Evolutionary conservation across 2,113 vertebrate genomes (phyloP), one percentile per base, ranked within the genome.

Genomic region (Ariopsis seemanni): DNA sequence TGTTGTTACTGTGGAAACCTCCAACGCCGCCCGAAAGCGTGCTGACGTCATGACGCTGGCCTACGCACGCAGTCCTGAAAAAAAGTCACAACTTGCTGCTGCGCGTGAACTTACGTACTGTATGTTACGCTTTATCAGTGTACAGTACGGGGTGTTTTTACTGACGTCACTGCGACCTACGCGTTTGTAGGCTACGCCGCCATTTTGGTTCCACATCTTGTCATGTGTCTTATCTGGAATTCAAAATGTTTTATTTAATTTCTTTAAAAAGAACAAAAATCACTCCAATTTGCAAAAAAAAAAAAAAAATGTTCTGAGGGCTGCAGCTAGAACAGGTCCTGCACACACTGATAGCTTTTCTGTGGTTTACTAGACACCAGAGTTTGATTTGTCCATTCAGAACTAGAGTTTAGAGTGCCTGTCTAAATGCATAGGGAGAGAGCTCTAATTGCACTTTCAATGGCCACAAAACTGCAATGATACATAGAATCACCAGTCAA

Each of bases 1-100:
- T 81, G n/a, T 81, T 86, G 93, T 94, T 95, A 92, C 93, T 87
- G 87, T 94, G 92, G 93, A 93, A 90, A 94, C 93, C 88, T 89
- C 88, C 20, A 87, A 86, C 85, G 93, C 92, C 86, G 91, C 72
- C 50, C 67, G 20, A 52, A 14, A 18, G 78, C 53, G 62, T 88
- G 58, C 62, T 88, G 86, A 88, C 88, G 90, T 85, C 82, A 84
- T 65, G 27, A 82, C 85, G 60, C 18, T 81, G 63, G 81, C 67
- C 85, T 27, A 83, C 62, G 57, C 53, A 72, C 27, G n/a, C 53
- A 12, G 15, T 15, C 57, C 14, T 15, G 63, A 55, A 30, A 50
- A 50, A 10, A 5, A 69, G 20, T 12, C 42, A 50, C 18, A 12
- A 48, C 17, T 34, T 15, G n/a, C 11, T 78, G 17, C 17, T 50